A percentile compares a stretch with the other conserved stretches of the same genome.
These are phyloP conservation scores for Australoheros scitulus DNA, from an alignment of 2,113 vertebrate genomes.

Conservation along the genomic window DNA sequence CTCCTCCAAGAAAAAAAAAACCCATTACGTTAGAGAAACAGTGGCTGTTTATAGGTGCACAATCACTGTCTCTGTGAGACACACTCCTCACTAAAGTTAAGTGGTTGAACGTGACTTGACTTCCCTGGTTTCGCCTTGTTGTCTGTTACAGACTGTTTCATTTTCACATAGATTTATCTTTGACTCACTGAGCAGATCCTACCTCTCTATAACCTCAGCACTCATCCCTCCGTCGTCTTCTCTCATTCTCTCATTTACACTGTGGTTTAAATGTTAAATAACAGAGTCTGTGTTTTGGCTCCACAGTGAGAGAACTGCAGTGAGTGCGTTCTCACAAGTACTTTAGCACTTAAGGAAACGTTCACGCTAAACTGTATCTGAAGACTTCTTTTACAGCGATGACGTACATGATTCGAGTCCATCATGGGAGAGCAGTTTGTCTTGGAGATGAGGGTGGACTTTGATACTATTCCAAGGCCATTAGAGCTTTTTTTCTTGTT, in stretches of 20 bases:
- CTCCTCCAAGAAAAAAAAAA: background rate
- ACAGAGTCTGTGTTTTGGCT: background rate
- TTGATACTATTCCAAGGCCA: background rate
- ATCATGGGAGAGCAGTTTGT: background rate
- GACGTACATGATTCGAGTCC: background rate
- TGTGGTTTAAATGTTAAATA: constrained; percentile 34
- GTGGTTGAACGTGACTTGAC: background rate
- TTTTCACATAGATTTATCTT: background rate
- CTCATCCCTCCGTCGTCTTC: background rate
- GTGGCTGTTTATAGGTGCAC: background rate
- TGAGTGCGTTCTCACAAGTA: background rate
- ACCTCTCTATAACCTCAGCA: background rate
- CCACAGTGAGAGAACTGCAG: background rate
- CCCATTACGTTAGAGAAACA: background rate
- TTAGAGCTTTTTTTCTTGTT: background rate
- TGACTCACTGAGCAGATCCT: constrained; percentile 14
- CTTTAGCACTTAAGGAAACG: constrained; percentile 32
- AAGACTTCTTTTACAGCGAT: background rate
- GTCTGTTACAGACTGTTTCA: background rate
- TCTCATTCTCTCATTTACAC: constrained; percentile 20
- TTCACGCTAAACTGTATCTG: background rate
- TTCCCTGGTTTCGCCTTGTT: background rate
- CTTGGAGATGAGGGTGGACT: background rate
- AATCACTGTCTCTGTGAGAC: background rate
- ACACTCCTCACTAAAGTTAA: background rate